phyloP scores from a whole-genome alignment of 1,140 invertebrate genomes.

The Ceratina calcarata region DNA sequence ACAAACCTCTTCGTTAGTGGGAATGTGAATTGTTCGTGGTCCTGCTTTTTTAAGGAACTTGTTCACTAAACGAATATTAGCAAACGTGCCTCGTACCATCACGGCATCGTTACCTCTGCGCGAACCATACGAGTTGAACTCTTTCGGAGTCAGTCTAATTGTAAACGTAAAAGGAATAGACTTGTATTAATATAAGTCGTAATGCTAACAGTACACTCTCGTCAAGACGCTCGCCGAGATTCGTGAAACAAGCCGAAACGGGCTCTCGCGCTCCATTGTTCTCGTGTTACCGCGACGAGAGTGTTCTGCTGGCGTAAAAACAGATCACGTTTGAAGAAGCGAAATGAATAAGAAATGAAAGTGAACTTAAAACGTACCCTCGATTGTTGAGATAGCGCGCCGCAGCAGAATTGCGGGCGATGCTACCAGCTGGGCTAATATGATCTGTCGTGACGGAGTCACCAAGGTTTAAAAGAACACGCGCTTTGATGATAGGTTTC shows the following conservation, averaged over 20 bases:
- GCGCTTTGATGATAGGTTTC: conserved; percentile 84
- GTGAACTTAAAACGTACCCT: conserved; percentile 82
- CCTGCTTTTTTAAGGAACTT: conserved; percentile 92
- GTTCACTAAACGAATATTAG: conserved; percentile 98
- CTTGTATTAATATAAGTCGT: too few relatives aligned
- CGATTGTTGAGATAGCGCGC: conserved; percentile 90
- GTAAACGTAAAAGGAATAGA: too few relatives aligned
- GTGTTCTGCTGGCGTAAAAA: too few relatives aligned
- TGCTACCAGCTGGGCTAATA: conserved; percentile 98
- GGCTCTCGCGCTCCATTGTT: too few relatives aligned
- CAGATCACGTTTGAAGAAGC: too few relatives aligned
- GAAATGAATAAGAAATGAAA: neutral
- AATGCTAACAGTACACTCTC: too few relatives aligned
- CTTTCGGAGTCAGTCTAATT: conserved; percentile 90
- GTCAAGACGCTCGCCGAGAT: too few relatives aligned
- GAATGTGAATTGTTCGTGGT: conserved; percentile 94
- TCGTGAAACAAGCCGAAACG: too few relatives aligned
- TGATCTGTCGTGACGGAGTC: conserved; percentile 99
- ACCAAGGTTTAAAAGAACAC: conserved; percentile 92
- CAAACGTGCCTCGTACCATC: conserved; percentile 98
- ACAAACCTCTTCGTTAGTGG: conserved; percentile 89
- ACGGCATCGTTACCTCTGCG: conserved; percentile 97
- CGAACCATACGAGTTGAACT: conserved; percentile 99
- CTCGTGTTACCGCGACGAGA: too few relatives aligned
- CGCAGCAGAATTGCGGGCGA: conserved; percentile 96